Percentiles rank a stretch among this genome's conserved stretches.
Evolutionary conservation across 1,140 invertebrate species (phyloP).

Genomic region (Drosophila fuyamai): DNA sequence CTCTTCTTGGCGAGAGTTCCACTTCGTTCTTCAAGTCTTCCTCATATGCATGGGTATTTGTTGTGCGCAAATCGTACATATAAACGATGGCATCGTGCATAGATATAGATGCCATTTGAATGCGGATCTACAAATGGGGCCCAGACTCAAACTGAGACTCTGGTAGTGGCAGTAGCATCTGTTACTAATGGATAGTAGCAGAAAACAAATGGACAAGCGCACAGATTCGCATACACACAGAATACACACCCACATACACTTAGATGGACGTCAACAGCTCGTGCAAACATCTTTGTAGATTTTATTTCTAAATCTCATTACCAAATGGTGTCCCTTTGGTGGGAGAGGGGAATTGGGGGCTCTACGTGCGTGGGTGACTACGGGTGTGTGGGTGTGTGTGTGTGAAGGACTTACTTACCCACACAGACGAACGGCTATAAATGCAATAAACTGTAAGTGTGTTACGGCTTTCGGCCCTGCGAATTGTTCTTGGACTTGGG

Average conservation of each 20-base stretch:
- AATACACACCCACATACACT: conserved; percentile 12
- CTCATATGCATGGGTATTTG: conserved; percentile 29
- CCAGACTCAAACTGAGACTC: conserved; percentile 15
- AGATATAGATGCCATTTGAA: conserved; percentile 67
- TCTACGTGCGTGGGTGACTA: conserved; percentile 13
- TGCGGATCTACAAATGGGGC: conserved; percentile 39
- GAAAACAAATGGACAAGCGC: conserved; percentile 77
- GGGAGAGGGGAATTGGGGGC: conserved; percentile 2
- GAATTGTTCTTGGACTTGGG: conserved; percentile 44
- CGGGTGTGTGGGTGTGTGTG: conserved; percentile 5
- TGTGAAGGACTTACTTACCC: conserved; percentile 38
- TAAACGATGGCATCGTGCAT: conserved; percentile 59
- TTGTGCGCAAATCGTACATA: conserved; percentile 46
- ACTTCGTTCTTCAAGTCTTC: conserved; percentile 15
- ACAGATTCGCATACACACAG: conserved; percentile 58
- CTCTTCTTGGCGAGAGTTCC: background rate
- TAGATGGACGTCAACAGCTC: conserved; percentile 72
- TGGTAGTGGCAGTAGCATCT: conserved; percentile 74
- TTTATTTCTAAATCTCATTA: conserved; percentile 83
- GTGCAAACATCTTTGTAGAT: conserved; percentile 81
- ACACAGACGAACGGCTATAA: conserved; percentile 49
- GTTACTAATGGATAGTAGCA: conserved; percentile 78
- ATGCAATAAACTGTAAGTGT: conserved; percentile 81
- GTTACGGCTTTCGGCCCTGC: conserved; percentile 37
- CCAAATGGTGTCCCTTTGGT: conserved; percentile 76